These are phyloP conservation scores for Brachionus manjavacas DNA, from an alignment of 1,140 invertebrate genomes.

Conservation along the genomic window DNA sequence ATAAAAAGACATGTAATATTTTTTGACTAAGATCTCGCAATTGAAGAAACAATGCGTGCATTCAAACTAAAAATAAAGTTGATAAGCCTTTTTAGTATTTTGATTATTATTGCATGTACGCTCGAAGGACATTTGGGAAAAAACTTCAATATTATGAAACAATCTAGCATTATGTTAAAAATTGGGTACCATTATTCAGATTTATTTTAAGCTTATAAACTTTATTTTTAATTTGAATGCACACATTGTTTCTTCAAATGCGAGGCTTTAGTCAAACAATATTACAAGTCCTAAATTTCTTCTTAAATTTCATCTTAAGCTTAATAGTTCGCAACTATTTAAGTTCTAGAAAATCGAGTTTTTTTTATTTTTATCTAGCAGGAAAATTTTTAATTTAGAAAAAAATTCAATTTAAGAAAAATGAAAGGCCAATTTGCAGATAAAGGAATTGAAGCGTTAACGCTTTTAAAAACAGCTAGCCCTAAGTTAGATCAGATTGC, in stretches of 20 bases:
- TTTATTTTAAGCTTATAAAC: background rate
- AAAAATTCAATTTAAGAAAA: background rate
- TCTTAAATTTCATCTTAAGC: background rate
- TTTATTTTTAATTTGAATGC: background rate
- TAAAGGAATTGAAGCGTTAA: background rate
- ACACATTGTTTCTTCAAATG: background rate
- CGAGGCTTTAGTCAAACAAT: background rate
- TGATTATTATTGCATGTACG: background rate
- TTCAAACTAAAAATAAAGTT: background rate
- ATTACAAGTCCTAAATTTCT: background rate
- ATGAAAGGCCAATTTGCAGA: background rate
- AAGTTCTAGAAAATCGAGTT: background rate
- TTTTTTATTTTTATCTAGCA: background rate
- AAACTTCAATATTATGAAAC: background rate
- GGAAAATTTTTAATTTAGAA: background rate
- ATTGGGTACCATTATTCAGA: background rate
- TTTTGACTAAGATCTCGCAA: background rate
- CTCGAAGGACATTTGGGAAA: background rate
- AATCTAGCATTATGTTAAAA: background rate
- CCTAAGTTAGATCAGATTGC: background rate
- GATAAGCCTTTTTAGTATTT: background rate
- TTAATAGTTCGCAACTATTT: no score
- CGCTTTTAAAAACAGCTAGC: background rate
- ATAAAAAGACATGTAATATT: background rate
- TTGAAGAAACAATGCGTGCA: background rate